These are phyloP conservation scores for Anarrhichthys ocellatus DNA, from an alignment of 2,113 vertebrate genomes.

Conservation along the genomic window DNA sequence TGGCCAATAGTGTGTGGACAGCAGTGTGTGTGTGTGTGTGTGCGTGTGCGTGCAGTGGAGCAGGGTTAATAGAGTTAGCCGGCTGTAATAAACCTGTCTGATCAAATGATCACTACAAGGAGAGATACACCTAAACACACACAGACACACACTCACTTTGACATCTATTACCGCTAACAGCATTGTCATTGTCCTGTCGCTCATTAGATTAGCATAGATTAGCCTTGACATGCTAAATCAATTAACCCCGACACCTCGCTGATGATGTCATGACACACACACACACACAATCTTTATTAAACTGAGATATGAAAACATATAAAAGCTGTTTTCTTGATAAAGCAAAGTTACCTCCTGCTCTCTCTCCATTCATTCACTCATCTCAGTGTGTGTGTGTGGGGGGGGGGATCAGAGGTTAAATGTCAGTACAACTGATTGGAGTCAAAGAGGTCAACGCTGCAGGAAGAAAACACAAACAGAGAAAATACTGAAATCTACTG, in stretches of 20 bases:
- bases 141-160: neutral
- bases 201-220: constrained; percentile 70
- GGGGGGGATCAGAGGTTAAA: neutral
- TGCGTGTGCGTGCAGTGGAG: constrained; percentile 10
- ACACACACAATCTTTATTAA: neutral
- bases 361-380: neutral
- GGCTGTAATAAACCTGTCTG: constrained; percentile 60
- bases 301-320: constrained; percentile 4
- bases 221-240: constrained; percentile 61
- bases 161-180: constrained; percentile 53
- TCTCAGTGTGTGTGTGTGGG: neutral
- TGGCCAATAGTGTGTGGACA: neutral
- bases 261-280: constrained; percentile 52
- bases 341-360: neutral
- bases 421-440: constrained; percentile 12
- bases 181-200: constrained; percentile 50
- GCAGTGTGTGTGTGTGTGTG: neutral
- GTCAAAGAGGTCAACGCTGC: neutral
- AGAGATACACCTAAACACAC: neutral
- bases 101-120: constrained; percentile 58
- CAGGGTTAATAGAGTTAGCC: constrained; percentile 52
- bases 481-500: neutral
- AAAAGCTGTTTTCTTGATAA: neutral
- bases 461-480: neutral
- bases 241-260: constrained; percentile 41